Evolutionary conservation across 2,113 vertebrate species (phyloP).

Genomic region (Clarias gariepinus): DNA sequence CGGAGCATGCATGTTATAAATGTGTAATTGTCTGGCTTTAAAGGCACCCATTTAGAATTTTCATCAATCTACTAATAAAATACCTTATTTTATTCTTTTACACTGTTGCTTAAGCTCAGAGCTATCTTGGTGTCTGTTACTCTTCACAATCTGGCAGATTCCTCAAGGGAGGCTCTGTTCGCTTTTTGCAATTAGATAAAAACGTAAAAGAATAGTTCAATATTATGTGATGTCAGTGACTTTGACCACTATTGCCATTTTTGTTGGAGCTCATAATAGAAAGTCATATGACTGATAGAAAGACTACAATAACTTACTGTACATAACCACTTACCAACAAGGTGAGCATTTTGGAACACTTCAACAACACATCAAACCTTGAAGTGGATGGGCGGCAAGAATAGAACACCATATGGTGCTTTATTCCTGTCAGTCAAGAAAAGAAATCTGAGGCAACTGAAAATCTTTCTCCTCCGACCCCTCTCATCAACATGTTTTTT

Average conservation of each 20-base stretch:
- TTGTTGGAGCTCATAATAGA: not conserved
- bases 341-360: not conserved
- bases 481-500: not conserved
- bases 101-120: not conserved
- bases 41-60: not conserved
- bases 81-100: slow-evolving; percentile 2
- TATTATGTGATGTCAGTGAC: not conserved
- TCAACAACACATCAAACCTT: not conserved
- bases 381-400: not conserved
- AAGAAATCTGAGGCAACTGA: not conserved
- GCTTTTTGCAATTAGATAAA: slow-evolving; percentile 22
- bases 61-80: not conserved
- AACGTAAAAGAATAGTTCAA: slow-evolving; percentile 1
- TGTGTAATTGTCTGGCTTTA: slow-evolving; percentile 1
- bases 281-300: not conserved
- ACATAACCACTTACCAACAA: not conserved
- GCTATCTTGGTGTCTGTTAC: not conserved
- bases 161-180: slow-evolving; percentile 15
- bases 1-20: not conserved
- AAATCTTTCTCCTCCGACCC: not conserved
- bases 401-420: not conserved
- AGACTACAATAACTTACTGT: not conserved
- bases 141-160: slow-evolving; percentile 19
- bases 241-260: not conserved
- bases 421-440: not conserved